Percentiles rank a stretch among this genome's conserved stretches.
Conservation (phyloP, 2,888 invertebrate species). For the Ariolimax columbianus region DNA sequence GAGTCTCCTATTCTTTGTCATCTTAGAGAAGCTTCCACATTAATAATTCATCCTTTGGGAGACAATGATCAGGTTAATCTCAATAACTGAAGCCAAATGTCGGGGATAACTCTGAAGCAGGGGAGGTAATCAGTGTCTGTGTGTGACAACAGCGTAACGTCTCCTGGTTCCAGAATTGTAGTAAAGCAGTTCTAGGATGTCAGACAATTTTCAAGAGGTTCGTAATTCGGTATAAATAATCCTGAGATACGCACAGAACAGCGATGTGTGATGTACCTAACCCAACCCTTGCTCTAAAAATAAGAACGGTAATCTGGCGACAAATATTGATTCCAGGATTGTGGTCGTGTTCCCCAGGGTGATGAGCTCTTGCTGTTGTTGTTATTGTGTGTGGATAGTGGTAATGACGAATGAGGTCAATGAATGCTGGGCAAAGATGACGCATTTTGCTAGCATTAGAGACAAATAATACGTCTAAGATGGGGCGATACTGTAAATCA, state of each 20-base stretch:
- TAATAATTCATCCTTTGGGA: constrained; percentile 23
- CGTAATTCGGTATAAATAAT: background rate
- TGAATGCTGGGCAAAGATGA: too few species aligned
- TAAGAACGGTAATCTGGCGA: background rate
- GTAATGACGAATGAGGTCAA: too few species aligned
- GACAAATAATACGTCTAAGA: too few species aligned
- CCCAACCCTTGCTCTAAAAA: background rate
- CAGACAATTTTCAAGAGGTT: background rate
- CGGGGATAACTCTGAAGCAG: background rate
- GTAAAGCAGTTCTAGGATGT: background rate
- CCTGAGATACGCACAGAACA: background rate
- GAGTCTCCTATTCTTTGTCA: background rate
- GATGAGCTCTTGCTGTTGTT: too few species aligned
- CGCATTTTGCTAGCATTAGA: too few species aligned
- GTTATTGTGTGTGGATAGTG: too few species aligned
- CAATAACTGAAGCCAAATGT: constrained; percentile 19
- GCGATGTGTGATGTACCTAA: background rate
- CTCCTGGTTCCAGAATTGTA: background rate
- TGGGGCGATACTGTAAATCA: too few species aligned
- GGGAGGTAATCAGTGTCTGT: constrained; percentile 12
- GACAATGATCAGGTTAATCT: constrained; percentile 12
- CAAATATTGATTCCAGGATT: background rate
- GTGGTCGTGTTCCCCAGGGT: background rate
- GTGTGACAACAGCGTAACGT: background rate
- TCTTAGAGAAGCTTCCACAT: background rate